phyloP scores from a whole-genome alignment of 2,113 vertebrate genomes.

The Boulengeromyrus knoepffleri region DNA sequence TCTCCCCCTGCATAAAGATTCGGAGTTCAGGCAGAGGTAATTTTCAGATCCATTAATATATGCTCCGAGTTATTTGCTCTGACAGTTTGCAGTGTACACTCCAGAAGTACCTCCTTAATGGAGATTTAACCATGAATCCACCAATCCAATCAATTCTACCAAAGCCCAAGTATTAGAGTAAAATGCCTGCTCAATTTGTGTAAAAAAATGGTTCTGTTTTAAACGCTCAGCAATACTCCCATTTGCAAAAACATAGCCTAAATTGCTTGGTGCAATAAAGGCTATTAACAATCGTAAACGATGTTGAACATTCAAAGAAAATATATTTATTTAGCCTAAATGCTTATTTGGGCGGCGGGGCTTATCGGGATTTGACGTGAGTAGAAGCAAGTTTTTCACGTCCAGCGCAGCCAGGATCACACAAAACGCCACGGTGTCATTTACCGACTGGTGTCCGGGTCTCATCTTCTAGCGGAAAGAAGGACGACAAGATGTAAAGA shows the following conservation, averaged over 20 bases:
- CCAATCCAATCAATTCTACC: neutral
- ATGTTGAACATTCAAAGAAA: neutral
- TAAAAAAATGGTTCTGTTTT: neutral
- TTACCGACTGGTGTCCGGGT: neutral
- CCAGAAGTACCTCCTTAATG: neutral
- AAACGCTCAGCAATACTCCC: neutral
- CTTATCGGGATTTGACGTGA: neutral
- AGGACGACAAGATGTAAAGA: neutral
- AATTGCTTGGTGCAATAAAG: neutral
- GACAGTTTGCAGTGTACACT: neutral
- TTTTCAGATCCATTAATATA: neutral
- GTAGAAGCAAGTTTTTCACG: neutral
- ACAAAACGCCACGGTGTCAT: neutral
- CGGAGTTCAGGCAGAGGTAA: neutral
- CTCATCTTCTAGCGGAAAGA: neutral
- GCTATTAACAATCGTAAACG: neutral
- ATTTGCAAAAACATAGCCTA: neutral
- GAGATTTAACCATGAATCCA: neutral
- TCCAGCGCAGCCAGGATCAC: neutral
- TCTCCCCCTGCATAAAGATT: neutral
- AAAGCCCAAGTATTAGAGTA: neutral
- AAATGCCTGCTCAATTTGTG: neutral
- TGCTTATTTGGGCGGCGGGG: neutral
- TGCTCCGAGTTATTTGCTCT: neutral
- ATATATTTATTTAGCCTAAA: neutral